These are phyloP conservation scores for Silurus lanzhouensis DNA, from an alignment of 2,797 vertebrate genomes.

Conservation along the genomic window DNA sequence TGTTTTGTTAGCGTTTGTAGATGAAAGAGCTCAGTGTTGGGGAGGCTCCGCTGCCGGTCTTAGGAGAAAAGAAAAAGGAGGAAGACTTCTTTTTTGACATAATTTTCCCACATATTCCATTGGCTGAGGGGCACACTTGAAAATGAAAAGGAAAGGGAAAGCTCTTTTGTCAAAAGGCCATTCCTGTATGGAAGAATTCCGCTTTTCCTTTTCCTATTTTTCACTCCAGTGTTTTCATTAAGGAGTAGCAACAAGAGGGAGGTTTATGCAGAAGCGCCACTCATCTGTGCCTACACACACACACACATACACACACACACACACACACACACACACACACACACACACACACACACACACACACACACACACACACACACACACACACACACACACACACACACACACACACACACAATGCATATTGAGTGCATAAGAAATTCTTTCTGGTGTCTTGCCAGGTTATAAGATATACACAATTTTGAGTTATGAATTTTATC, in stretches of 20 bases:
- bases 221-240: conserved; percentile 60
- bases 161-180: conserved; percentile 53
- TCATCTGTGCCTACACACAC: conserved; percentile 48
- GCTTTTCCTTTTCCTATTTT: conserved; percentile 61
- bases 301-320: conserved; percentile 52
- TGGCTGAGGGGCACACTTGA: conserved; percentile 70
- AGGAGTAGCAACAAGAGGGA: conserved; percentile 50
- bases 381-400: conserved; percentile 49
- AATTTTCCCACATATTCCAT: conserved; percentile 81
- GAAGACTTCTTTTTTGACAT: conserved; percentile 71
- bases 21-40: conserved; percentile 75
- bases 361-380: conserved; percentile 54
- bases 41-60: conserved; percentile 61
- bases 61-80: conserved; percentile 66
- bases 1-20: conserved; percentile 76
- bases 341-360: conserved; percentile 43
- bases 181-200: conserved; percentile 71
- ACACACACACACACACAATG: too few species aligned
- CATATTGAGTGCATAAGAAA: conserved; percentile 65
- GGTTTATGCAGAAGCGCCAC: conserved; percentile 59
- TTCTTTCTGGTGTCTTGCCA: conserved; percentile 25
- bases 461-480: neutral
- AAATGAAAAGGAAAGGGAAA: conserved; percentile 69
- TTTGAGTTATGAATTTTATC: neutral
- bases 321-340: conserved; percentile 58